Base-by-base conservation (phyloP, 2,888 invertebrate genomes). In the Galerucella nymphaeae region DNA sequence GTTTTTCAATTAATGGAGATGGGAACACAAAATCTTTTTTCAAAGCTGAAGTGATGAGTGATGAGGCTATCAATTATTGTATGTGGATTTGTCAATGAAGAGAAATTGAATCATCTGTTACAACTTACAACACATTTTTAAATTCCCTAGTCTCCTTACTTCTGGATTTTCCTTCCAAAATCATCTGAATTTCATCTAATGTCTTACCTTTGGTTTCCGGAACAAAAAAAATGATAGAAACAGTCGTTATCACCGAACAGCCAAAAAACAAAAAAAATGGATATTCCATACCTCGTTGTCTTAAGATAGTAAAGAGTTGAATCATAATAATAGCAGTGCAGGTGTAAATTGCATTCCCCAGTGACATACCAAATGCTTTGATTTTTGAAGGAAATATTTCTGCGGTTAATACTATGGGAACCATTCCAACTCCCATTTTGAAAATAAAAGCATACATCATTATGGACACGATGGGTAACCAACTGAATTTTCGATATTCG, bases 281-380 rank as follows among this genome's bases (percentile, higher is more conserved):
- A 20, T 84, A 81, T 57, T 85, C 80, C 65, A 84, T 79, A 23
- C 85, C 85, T 6, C 18, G 18, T 1, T 77, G 70, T 8, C 80
- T 79, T 45, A 84, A 77, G 38, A 73, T 73, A 69, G 84, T 83
- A 73, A 84, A 86, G 67, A 86, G 66, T 71, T 84, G 82, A 9
- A 86, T 79, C 1, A 85, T 83, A 4, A 84, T 72, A 5, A 85
- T 75, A 0, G 83, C 83, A 64, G 84, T 84, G 11, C 83, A 73
- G 2, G 85, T 80, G 67, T 85, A 86, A 77, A 84, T 81, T 2
- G 82, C 81, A 72, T 86, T 85, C 2, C 85, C 83, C 30, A 85
- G 66, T 0, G 86, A 85, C 85, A 86, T 85, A 6, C 86, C 86
- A 77, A 85, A 83, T 4, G 86, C 86, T 78, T 86, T 86, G 6